A percentile compares a stretch with the other conserved stretches of the same genome.
These are phyloP conservation scores for Paradisaea rubra DNA, from an alignment of 2,113 vertebrate genomes.

Conservation along the genomic window DNA sequence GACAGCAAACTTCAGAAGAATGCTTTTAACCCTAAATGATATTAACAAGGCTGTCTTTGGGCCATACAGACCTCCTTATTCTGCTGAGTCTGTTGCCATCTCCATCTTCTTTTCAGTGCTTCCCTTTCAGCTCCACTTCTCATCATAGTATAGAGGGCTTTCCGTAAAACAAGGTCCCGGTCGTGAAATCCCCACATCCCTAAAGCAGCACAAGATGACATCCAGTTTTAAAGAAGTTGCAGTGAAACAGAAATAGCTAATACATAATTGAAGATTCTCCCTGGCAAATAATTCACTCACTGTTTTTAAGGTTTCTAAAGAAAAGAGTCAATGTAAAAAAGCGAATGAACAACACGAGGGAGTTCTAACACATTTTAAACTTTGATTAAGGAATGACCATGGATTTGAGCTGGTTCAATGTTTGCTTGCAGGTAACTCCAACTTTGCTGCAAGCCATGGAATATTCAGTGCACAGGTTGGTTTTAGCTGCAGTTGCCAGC, in stretches of 20 bases:
- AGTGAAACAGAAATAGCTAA: not conserved
- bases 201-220: constrained; percentile 33
- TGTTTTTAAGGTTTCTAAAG: not conserved
- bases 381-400: not conserved
- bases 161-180: constrained; percentile 93
- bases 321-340: not conserved
- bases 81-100: constrained; percentile 98
- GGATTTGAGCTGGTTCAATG: not conserved
- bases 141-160: constrained; percentile 97
- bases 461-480: not conserved
- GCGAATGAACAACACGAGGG: not conserved
- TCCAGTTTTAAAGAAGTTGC: not conserved
- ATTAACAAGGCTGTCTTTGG: not conserved
- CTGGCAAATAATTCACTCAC: not conserved
- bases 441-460: not conserved
- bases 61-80: constrained; percentile 89
- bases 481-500: not conserved
- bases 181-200: constrained; percentile 99
- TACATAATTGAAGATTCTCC: not conserved
- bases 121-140: constrained; percentile 91
- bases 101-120: constrained; percentile 93
- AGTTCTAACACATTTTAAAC: not conserved
- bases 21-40: not conserved
- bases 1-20: not conserved
- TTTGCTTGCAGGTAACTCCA: not conserved